A percentile compares a stretch with the other conserved stretches of the same genome.
phyloP scores from a whole-genome alignment of 2,888 invertebrate species.

The Acanthosepion lycidas region DNA sequence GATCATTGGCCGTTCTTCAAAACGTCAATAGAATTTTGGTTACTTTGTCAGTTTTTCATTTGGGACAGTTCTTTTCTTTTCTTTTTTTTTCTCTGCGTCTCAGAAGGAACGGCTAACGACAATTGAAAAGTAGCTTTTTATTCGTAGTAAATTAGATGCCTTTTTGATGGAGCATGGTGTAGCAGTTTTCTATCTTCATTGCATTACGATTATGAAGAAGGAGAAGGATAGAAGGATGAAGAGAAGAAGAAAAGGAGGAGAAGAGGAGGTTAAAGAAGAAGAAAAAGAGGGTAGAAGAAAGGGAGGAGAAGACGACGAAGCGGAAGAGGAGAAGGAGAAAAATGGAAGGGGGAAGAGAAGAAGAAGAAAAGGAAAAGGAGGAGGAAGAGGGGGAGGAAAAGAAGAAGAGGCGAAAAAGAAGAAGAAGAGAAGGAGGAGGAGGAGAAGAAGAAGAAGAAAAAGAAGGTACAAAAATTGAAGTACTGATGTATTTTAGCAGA shows the following conservation, averaged over 20 bases:
- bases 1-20: not conserved
- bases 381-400: not conserved
- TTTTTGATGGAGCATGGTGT: not conserved
- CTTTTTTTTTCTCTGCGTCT: not conserved
- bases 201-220: not conserved
- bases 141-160: not conserved
- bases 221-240: too few species aligned
- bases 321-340: not conserved
- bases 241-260: too few species aligned
- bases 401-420: too few species aligned
- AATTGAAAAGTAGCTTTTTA: not conserved
- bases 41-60: not conserved
- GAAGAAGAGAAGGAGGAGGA: too few species aligned
- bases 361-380: not conserved
- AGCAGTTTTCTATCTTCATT: not conserved
- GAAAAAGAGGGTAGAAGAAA: not conserved
- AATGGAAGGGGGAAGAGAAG: rapidly evolving
- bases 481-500: too few species aligned
- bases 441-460: too few species aligned
- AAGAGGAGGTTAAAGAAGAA: not conserved
- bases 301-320: not conserved
- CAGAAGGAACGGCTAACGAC: not conserved
- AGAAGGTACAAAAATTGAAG: too few species aligned
- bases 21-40: not conserved
- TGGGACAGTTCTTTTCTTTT: not conserved